Conservation (phyloP, 2,888 invertebrate genomes). For the Andrena praecox region DNA sequence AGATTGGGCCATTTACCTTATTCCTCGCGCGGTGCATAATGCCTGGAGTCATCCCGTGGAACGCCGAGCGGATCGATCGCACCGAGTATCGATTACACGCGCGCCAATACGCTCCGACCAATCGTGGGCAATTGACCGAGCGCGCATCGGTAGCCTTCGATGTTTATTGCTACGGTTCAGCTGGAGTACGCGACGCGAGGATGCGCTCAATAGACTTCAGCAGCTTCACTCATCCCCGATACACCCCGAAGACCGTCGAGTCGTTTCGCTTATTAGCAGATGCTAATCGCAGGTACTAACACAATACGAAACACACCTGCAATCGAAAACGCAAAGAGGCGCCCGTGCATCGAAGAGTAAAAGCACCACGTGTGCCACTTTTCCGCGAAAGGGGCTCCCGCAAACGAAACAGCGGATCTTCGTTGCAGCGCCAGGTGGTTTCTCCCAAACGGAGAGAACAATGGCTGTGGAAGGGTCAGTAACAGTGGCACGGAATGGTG, state of each 20-base stretch:
- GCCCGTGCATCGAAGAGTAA: too few relatives aligned
- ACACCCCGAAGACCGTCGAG: too few relatives aligned
- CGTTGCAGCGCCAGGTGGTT: constrained; percentile 22
- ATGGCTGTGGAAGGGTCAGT: constrained; percentile 31
- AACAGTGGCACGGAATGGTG: constrained; percentile 23
- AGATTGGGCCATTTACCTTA: too few relatives aligned
- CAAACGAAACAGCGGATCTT: not conserved
- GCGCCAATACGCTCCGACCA: not conserved
- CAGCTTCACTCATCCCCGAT: too few relatives aligned
- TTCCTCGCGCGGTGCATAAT: constrained; percentile 32
- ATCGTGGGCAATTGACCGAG: constrained; percentile 11
- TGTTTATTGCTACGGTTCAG: not conserved
- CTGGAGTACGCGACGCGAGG: too few relatives aligned
- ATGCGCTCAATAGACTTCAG: not conserved
- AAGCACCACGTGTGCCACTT: too few relatives aligned
- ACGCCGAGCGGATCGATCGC: not conserved
- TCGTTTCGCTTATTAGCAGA: too few relatives aligned
- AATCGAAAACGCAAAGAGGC: too few relatives aligned
- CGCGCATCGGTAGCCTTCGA: not conserved
- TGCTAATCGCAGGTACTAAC: too few relatives aligned
- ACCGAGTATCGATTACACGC: constrained; percentile 1
- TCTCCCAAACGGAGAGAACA: not conserved
- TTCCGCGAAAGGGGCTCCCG: too few relatives aligned
- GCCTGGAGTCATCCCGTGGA: constrained; percentile 15
- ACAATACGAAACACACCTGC: too few relatives aligned